Percentiles rank a stretch among this genome's conserved stretches.
Evolutionary conservation across 2,888 invertebrate genomes (phyloP).

Genomic region (Helobdella robusta): DNA sequence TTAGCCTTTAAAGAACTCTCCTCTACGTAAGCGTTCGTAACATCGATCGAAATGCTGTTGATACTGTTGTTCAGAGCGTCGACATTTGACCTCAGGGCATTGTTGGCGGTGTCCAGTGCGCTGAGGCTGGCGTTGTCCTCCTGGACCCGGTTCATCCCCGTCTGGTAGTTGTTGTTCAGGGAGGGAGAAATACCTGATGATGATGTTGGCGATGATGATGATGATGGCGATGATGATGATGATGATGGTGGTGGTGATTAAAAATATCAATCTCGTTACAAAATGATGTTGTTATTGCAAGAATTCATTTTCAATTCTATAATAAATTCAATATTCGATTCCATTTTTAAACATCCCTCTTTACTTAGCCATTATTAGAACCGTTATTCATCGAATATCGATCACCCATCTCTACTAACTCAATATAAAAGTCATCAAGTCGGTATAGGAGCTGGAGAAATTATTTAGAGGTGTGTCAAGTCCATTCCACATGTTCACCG

Average conservation of each 20-base stretch:
- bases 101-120: not conserved
- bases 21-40: not conserved
- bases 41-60: not conserved
- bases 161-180: not conserved
- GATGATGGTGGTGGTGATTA: no score
- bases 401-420: not conserved
- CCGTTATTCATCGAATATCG: no score
- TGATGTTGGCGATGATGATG: not conserved
- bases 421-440: not conserved
- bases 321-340: no score
- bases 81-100: not conserved
- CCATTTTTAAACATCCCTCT: no score
- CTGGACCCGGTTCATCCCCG: not conserved
- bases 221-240: not conserved
- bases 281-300: no score
- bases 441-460: not conserved
- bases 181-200: not conserved
- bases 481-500: conserved; percentile 1
- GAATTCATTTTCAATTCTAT: no score
- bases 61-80: not conserved
- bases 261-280: no score
- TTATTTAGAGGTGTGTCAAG: not conserved
- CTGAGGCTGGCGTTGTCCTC: not conserved
- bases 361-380: no score
- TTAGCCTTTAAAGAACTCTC: not conserved